Percentiles rank a stretch among this genome's conserved stretches.
Conservation (phyloP, 1,140 invertebrate genomes). For the Diorhabda elongata region DNA sequence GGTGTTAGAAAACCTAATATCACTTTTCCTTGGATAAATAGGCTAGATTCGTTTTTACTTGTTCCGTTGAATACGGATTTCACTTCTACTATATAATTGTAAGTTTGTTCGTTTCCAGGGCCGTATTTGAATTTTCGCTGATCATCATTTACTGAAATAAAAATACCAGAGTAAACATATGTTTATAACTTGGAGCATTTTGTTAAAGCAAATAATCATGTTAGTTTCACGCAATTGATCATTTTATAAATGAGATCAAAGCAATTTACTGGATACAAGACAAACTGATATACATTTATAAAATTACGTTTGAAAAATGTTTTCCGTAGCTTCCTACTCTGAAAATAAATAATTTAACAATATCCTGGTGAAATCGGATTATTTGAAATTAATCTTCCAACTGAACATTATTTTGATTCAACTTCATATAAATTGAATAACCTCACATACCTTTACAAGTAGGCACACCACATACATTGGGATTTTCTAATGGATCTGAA, state of each 20-base stretch:
- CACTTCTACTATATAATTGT: conserved; percentile 60
- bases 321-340: no score
- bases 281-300: background rate
- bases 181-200: background rate
- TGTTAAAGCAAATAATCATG: background rate
- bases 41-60: conserved; percentile 60
- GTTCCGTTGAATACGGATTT: conserved; percentile 63
- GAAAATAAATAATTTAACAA: conserved; percentile 6
- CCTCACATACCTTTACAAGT: conserved; percentile 53
- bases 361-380: background rate
- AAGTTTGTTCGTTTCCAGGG: conserved; percentile 55
- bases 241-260: conserved; percentile 10
- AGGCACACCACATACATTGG: conserved; percentile 61
- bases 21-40: conserved; percentile 56
- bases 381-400: no score
- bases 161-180: background rate
- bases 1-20: conserved; percentile 54
- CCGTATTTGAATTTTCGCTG: conserved; percentile 60
- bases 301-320: no score
- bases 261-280: background rate
- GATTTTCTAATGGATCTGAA: conserved; percentile 63
- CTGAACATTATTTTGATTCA: background rate
- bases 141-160: conserved; percentile 30
- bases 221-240: background rate
- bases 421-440: conserved; percentile 12